Conservation (phyloP, 2,888 invertebrate genomes). For the Drosophila quinaria region DNA sequence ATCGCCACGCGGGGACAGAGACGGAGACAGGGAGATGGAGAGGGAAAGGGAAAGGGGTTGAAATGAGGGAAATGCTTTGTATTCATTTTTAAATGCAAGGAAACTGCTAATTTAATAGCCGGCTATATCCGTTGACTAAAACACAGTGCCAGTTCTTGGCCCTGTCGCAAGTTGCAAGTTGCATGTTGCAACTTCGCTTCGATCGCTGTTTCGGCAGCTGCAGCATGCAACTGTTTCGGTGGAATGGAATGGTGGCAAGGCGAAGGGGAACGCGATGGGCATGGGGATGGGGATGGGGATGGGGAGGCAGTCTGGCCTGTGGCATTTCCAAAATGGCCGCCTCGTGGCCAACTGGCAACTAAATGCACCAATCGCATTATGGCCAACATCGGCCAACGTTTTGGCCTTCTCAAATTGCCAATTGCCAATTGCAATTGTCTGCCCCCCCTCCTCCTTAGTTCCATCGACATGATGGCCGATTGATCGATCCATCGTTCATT, state of each 20-base stretch:
- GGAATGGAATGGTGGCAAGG: neutral
- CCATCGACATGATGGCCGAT: slow-evolving; percentile 55
- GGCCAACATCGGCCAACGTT: slow-evolving; percentile 64
- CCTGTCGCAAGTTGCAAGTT: slow-evolving; percentile 13
- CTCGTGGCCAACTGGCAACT: slow-evolving; percentile 58
- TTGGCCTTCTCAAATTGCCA: slow-evolving; percentile 67
- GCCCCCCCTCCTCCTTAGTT: neutral
- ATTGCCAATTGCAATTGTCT: slow-evolving; percentile 50
- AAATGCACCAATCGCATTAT: slow-evolving; percentile 82
- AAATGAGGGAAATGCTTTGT: slow-evolving; percentile 19
- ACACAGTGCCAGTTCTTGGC: slow-evolving; percentile 3
- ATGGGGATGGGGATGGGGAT: neutral
- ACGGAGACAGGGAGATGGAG: too few species aligned
- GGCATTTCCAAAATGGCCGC: slow-evolving; percentile 71
- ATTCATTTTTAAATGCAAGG: slow-evolving; percentile 65
- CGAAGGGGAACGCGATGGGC: too few species aligned
- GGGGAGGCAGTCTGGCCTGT: slow-evolving; percentile 4
- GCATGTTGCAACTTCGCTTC: slow-evolving; percentile 6
- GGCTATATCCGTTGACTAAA: slow-evolving; percentile 63
- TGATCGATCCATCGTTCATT: too few species aligned
- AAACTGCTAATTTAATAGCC: slow-evolving; percentile 81
- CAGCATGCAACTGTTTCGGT: slow-evolving; percentile 6
- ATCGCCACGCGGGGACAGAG: neutral
- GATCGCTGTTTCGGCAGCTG: slow-evolving; percentile 20
- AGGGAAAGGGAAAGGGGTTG: too few species aligned